Base-by-base conservation (phyloP, 2,113 vertebrate genomes). In the Vulpes lagopus region DNA sequence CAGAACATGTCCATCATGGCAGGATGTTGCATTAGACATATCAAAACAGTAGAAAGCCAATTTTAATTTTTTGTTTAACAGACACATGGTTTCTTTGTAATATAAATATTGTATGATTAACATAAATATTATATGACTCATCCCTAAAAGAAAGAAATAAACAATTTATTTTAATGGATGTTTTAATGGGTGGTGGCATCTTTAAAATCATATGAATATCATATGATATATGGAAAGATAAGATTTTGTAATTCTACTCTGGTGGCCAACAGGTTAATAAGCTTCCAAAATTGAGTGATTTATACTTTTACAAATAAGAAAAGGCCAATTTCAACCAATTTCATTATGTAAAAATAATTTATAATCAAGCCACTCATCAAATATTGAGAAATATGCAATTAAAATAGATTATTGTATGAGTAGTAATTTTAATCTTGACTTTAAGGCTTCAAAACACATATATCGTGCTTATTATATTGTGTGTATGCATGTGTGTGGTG, bases 341-440 rank as follows among this genome's bases (percentile, higher is more conserved):
- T 93, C 51, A 32, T 90, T 93, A 80, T 53, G 25, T 81, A 76
- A 86, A 81, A 93, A 35, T 65, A 67, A 73, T 69, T 76, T 32
- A 60, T 51, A 20, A 20, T n/a, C 53, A 69, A 88, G 30, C 12
- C 27, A 65, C 16, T 95, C 51, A 89, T 22, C n/a, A 69, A 86
- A 82, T 76, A 90, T 55, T 69, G 17, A 73, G 74, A 92, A 85
- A 51, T 65, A 81, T 38, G 9, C 16, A 69, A 55, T 94, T 17
- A 69, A 67, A 65, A 32, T 14, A 81, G 55, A 57, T 81, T 43
- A 32, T 78, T 84, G 6, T 71, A 69, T 89, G 49, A 76, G 51
- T 30, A 89, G 22, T 59, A 25, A 69, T 94, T 81, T 92, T 89
- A 35, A 79, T 59, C 15, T 94, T 94, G 35, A 92, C 38, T 69